Conservation (phyloP, 2,888 invertebrate genomes). For the Micoletzkya japonica region DNA sequence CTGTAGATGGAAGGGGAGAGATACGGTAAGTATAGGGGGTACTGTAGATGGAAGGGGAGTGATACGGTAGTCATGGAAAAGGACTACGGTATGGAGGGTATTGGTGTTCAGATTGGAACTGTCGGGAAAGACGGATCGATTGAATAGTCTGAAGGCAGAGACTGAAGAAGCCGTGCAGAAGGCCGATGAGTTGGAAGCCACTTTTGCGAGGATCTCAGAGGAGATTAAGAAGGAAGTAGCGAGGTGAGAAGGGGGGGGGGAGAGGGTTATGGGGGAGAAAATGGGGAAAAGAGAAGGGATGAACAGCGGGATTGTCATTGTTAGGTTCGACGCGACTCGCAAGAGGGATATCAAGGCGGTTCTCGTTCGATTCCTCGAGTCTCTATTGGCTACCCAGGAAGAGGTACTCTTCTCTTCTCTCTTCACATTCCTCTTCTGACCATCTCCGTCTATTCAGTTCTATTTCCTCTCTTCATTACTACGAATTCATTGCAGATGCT, state of each 20-base stretch:
- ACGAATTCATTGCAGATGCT: constrained; percentile 28
- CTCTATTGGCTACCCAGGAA: constrained; percentile 90
- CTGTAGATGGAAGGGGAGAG: neutral
- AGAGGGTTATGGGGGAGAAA: neutral
- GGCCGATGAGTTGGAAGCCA: constrained; percentile 93
- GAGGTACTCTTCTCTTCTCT: constrained; percentile 72
- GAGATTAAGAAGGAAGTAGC: constrained; percentile 66
- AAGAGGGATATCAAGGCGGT: constrained; percentile 88
- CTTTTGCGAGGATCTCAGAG: constrained; percentile 90
- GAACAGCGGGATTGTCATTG: neutral
- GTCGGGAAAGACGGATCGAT: constrained; percentile 84
- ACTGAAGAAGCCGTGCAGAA: constrained; percentile 70
- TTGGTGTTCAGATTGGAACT: constrained; percentile 75
- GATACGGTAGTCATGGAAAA: neutral
- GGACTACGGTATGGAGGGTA: neutral
- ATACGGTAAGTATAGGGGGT: neutral
- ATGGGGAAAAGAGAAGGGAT: constrained; percentile 38
- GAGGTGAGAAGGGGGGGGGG: constrained; percentile 1
- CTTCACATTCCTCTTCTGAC: neutral
- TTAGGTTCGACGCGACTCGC: constrained; percentile 67
- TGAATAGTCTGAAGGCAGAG: constrained; percentile 83
- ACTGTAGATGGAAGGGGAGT: neutral
- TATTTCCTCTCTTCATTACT: neutral
- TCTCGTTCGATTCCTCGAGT: constrained; percentile 87
- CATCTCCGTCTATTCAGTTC: neutral